phyloP scores from a whole-genome alignment of 2,888 invertebrate species.

The Autographa pulchrina region DNA sequence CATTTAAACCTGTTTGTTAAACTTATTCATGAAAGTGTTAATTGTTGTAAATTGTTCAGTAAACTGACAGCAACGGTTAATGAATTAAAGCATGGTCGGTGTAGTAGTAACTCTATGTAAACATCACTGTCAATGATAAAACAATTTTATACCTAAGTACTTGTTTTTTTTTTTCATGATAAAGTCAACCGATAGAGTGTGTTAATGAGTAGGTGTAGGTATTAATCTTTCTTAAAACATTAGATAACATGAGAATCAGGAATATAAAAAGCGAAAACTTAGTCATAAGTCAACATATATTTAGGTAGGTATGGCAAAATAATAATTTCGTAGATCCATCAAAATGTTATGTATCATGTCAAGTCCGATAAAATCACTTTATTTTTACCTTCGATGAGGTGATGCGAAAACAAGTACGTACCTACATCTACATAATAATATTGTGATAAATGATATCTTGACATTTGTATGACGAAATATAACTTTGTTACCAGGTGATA shows the following conservation, averaged over 20 bases:
- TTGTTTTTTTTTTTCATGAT: not conserved
- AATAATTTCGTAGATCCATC: not conserved
- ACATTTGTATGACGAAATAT: constrained; percentile 37
- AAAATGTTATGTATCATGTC: constrained; percentile 1
- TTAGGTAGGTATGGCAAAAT: not conserved
- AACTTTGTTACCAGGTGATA: constrained; percentile 15
- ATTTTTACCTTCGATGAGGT: constrained; percentile 22
- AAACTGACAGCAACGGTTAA: constrained; percentile 28
- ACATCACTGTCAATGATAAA: constrained; percentile 10
- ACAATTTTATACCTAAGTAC: not conserved
- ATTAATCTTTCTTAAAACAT: not conserved
- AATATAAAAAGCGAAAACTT: not conserved
- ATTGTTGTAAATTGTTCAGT: constrained; percentile 53
- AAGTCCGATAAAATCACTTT: constrained; percentile 26
- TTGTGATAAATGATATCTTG: constrained; percentile 32
- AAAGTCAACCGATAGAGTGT: not conserved
- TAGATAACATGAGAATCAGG: not conserved
- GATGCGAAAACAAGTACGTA: constrained; percentile 20
- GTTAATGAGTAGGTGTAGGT: not conserved
- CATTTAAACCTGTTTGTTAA: constrained; percentile 21
- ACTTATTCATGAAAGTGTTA: constrained; percentile 28
- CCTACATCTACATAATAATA: too few species aligned
- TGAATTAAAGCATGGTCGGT: constrained; percentile 36
- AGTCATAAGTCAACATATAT: not conserved
- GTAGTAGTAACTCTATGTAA: constrained; percentile 9